Evolutionary conservation across 2,113 vertebrate species (phyloP), one percentile per base, ranked within the genome.

Genomic region (Cheilinus undulatus): DNA sequence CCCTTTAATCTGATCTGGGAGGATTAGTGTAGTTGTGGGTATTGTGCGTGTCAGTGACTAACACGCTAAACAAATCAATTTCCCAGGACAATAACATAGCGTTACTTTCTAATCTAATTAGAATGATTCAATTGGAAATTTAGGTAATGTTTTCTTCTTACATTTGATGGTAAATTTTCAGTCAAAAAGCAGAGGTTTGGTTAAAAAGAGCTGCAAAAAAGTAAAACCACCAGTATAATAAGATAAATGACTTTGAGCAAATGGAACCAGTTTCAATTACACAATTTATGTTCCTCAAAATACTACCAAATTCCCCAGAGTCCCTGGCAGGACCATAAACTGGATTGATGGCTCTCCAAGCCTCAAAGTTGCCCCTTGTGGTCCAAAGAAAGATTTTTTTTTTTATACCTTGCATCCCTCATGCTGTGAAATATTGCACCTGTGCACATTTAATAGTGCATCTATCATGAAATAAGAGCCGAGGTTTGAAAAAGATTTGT

Each of bases 261-360:
- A 80, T 53, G 24, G 9, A 75, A 59, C 45, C 52, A 36, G 54
- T 73, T 73, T 74, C 61, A 77, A 82, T 83, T 72, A 74, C 28
- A 74, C 50, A 69, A 73, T 83, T 3, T 45, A 69, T 82, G 61
- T 50, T 57, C 69, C 57, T 75, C 19, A 52, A 83, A 86, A 78
- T 80, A 49, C 66, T 61, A 54, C 72, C 63, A 46, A 59, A 78
- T 61, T 54, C 64, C 58, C 46, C 17, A 26, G 24, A 63, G 43
- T 60, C 69, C 45, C 65, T 74, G 78, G 73, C 78, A 88, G 82
- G 17, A 57, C 22, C 59, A 68, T 88, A 89, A 86, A 82, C 22
- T 64, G 72, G 74, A 91, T 82, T 82, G 72, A 92, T 86, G 69
- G 66, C 17, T 34, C 43, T 45, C 65, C 22, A 11, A 24, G 60